phyloP scores from a whole-genome alignment of 2,797 vertebrate genomes.

The Falco columbarius region DNA sequence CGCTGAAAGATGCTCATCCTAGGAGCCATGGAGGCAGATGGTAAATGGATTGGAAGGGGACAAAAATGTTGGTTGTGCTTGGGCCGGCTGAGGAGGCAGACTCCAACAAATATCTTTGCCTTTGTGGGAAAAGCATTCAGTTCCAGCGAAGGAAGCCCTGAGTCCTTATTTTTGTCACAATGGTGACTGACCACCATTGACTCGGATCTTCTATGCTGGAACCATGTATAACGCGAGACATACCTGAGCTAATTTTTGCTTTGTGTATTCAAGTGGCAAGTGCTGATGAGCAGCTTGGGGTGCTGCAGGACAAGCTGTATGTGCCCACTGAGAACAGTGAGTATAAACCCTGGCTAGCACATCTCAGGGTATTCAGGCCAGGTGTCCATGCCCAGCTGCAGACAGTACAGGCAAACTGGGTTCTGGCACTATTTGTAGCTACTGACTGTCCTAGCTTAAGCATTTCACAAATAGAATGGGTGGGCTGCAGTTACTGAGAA shows the following conservation, averaged over 20 bases:
- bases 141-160: background rate
- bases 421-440: background rate
- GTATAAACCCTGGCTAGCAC: accelerated
- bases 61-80: background rate
- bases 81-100: background rate
- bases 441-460: background rate
- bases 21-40: accelerated
- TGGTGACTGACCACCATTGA: background rate
- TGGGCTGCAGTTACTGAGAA: background rate
- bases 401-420: background rate
- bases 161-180: background rate
- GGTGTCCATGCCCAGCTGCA: background rate
- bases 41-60: background rate
- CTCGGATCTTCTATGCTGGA: background rate
- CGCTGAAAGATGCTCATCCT: accelerated
- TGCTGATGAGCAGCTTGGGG: background rate
- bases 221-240: background rate
- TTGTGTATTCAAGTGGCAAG: accelerated
- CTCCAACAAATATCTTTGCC: background rate
- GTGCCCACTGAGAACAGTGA: background rate
- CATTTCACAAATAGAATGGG: background rate
- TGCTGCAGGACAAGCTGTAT: background rate
- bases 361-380: background rate
- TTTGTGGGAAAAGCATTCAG: background rate
- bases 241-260: background rate